Evolutionary conservation across 2,797 vertebrate species (phyloP), one percentile per base, ranked within the genome.

Genomic region (Ambastaia sidthimunki): DNA sequence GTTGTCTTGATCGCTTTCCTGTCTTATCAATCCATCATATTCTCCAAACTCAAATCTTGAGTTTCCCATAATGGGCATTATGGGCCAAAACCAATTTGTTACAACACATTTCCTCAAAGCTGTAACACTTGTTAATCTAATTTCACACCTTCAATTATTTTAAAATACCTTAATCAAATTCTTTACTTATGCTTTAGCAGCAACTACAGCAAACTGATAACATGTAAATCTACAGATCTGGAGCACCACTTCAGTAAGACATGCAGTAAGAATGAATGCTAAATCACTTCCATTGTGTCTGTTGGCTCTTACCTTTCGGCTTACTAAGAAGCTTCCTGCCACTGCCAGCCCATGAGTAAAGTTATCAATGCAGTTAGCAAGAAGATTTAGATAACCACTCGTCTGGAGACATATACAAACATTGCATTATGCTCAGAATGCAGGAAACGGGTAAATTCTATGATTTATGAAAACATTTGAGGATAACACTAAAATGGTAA

Each of bases 341-440:
- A 99, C 98, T 3, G 98, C 98, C 83, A 99, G 91, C 44, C 98
- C 98, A 0, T 99, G 98, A n/a, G 98, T 99, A 89, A 99, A 99
- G 92, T 99, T 99, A 89, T 99, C 98, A 44, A 99, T 96, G 87
- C 96, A 97, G 92, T 99, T 99, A 77, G 98, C 98, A 87, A 99
- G 89, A 9, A 99, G 93, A 89, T 99, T 99, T 84, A 99, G 93
- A 91, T 99, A 99, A 83, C 98, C 98, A 59, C 96, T 97, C 15
- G 94, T 96, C 98, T 99, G 92, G 69, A 77, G 6, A 66, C 15
- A 62, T 2, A 73, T 65, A 76, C 3, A 48, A 69, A 52, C 41
- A 31, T 11, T 50, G 18, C 16, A 73, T 28, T 44, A 44, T 44
- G 41, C 41, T 55, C 59, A 1, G 34, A 50, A 18, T 6, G 6